Base-by-base conservation (phyloP, 2,888 invertebrate species). In the Cataglyphis livida region DNA sequence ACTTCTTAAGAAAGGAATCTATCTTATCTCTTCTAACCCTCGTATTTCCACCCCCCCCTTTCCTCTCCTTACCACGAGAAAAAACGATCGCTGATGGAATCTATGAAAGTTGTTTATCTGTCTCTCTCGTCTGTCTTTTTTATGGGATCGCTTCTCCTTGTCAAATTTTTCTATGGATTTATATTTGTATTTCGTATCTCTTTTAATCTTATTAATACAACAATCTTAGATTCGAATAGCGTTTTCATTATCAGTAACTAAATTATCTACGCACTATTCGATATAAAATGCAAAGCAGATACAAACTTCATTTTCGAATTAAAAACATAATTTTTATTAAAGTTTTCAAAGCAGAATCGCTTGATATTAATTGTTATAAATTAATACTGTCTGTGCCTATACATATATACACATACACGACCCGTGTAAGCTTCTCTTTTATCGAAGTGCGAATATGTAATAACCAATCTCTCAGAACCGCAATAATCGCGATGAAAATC, bases 401-500 rank as follows among this genome's bases (percentile, higher is more conserved):
- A 57, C n/a, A n/a, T 38, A 4, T 35, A 41, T 65, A n/a, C 3
- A 51, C n/a, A n/a, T n/a, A 10, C 4, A 54, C 4, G 21, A 70
- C 15, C 15, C 10, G 41, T 28, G 25, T 38, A 9, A 28, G 25
- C 28, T 35, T 59, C 10, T 59, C n/a, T 28, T 66, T 54, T 32
- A 57, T 57, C 54, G 59, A 44, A 51, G 21, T 7, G n/a, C 4
- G 28, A 78, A 15, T 21, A 9, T 73, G 62, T 59, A 62, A 73
- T 62, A 73, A 71, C 35, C 18, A 28, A 15, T 54, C 21, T 25
- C 21, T 25, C 38, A 70, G 44, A 78, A 62, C 51, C 51, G 35
- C 78, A 64, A 78, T 76, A 76, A 76, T 76, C 41, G 28, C 38
- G 18, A 76, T 51, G 65, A 21, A 54, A 76, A 76, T 68, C 68